A percentile compares a stretch with the other conserved stretches of the same genome.
phyloP scores from a whole-genome alignment of 2,888 invertebrate genomes.

The Fabriciana adippe region DNA sequence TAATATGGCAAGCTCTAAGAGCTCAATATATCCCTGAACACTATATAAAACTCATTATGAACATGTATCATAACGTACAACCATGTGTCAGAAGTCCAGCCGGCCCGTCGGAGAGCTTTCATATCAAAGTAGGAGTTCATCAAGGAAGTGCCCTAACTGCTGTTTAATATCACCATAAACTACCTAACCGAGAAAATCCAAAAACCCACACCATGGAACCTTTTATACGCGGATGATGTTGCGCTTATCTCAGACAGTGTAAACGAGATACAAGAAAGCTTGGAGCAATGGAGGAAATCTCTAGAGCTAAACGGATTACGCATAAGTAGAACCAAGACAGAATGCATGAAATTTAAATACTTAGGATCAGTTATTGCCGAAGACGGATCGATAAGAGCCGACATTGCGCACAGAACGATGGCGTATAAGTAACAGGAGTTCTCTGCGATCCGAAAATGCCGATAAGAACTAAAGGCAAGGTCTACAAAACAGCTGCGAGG shows the following conservation, averaged over 20 bases:
- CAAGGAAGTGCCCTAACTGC: conserved; percentile 23
- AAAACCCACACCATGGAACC: too few species aligned
- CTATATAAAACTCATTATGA: conserved; percentile 1
- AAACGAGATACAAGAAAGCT: conserved; percentile 2
- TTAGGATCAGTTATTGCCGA: conserved; percentile 3
- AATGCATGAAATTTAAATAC: conserved; percentile 15
- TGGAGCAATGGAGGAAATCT: not conserved
- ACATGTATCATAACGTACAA: conserved; percentile 1
- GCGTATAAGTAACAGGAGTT: conserved; percentile 7
- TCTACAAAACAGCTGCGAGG: conserved; percentile 14
- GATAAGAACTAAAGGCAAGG: conserved; percentile 8
- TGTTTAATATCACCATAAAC: conserved; percentile 5
- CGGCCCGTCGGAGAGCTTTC: conserved; percentile 14
- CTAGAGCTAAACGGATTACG: not conserved
- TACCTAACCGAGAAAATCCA: too few species aligned
- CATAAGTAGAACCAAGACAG: conserved; percentile 5
- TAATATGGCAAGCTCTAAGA: not conserved
- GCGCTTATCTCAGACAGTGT: not conserved
- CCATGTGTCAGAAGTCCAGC: conserved; percentile 24
- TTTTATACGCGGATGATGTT: conserved; percentile 3
- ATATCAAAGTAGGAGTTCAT: conserved; percentile 27
- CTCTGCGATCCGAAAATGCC: conserved; percentile 11
- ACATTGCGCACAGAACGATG: not conserved
- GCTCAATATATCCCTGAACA: conserved; percentile 2
- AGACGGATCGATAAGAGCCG: conserved; percentile 4